A percentile compares a stretch with the other conserved stretches of the same genome.
Conservation (phyloP, 2,797 vertebrate genomes). For the Crenichthys baileyi region DNA sequence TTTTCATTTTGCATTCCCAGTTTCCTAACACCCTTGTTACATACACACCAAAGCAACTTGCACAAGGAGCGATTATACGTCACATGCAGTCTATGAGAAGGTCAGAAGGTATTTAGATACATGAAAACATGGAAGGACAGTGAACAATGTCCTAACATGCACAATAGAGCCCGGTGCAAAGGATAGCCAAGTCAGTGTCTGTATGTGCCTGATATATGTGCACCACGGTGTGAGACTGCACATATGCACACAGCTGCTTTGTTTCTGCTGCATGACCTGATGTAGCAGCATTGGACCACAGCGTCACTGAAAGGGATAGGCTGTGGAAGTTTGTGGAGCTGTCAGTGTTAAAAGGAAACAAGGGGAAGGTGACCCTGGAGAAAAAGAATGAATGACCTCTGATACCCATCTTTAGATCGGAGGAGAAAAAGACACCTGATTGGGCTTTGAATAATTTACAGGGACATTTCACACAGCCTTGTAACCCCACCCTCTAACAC, state of each 20-base stretch:
- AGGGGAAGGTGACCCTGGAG: conserved; percentile 88
- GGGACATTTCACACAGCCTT: conserved; percentile 80
- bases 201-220: conserved; percentile 22
- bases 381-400: conserved; percentile 88
- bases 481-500: conserved; percentile 68
- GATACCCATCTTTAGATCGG: conserved; percentile 91
- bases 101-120: conserved; percentile 79
- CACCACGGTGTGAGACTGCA: conserved; percentile 15
- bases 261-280: conserved; percentile 56
- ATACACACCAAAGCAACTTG: conserved; percentile 83
- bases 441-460: conserved; percentile 85
- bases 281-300: conserved; percentile 63
- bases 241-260: conserved; percentile 50
- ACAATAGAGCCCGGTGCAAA: conserved; percentile 51
- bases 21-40: conserved; percentile 39
- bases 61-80: conserved; percentile 84
- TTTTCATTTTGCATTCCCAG: conserved; percentile 16
- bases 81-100: conserved; percentile 68
- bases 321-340: conserved; percentile 68
- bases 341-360: conserved; percentile 64
- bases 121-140: conserved; percentile 81
- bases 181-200: conserved; percentile 29
- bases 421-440: conserved; percentile 82
- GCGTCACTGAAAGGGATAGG: conserved; percentile 72
- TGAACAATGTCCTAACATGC: conserved; percentile 70